These are phyloP conservation scores for Yasuhikotakia modesta DNA, from an alignment of 2,797 vertebrate species.

Conservation along the genomic window DNA sequence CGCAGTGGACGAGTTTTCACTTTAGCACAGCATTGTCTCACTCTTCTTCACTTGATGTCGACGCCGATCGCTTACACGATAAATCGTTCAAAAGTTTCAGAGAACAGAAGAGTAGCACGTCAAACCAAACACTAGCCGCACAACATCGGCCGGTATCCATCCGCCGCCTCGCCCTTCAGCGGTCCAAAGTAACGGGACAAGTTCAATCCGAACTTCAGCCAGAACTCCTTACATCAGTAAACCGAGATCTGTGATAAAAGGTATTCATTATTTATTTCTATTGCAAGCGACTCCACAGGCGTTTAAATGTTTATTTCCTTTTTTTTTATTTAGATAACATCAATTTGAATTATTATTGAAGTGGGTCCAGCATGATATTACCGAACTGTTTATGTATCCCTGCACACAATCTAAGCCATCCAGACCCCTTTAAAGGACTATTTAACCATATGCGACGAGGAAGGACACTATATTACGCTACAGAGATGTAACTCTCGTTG, in stretches of 20 bases:
- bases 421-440: conserved; percentile 66
- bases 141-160: conserved; percentile 56
- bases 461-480: conserved; percentile 76
- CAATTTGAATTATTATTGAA: not conserved
- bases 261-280: not conserved
- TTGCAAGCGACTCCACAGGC: not conserved
- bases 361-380: conserved; percentile 10
- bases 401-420: not conserved
- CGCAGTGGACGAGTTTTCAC: conserved; percentile 36
- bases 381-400: not conserved
- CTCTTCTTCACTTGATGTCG: conserved; percentile 52
- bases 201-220: conserved; percentile 26
- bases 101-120: conserved; percentile 51
- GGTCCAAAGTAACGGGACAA: conserved; percentile 15
- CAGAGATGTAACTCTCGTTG: conserved; percentile 78
- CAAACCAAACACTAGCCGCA: conserved; percentile 59
- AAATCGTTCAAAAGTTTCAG: conserved; percentile 56
- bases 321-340: not conserved
- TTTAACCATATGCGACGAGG: conserved; percentile 69
- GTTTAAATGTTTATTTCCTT: not conserved
- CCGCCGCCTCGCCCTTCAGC: conserved; percentile 52
- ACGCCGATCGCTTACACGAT: conserved; percentile 50
- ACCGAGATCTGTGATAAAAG: not conserved
- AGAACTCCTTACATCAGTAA: not conserved
- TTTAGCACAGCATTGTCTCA: conserved; percentile 61